phyloP scores from a whole-genome alignment of 2,113 vertebrate genomes.

The Rhagologus leucostigma region DNA sequence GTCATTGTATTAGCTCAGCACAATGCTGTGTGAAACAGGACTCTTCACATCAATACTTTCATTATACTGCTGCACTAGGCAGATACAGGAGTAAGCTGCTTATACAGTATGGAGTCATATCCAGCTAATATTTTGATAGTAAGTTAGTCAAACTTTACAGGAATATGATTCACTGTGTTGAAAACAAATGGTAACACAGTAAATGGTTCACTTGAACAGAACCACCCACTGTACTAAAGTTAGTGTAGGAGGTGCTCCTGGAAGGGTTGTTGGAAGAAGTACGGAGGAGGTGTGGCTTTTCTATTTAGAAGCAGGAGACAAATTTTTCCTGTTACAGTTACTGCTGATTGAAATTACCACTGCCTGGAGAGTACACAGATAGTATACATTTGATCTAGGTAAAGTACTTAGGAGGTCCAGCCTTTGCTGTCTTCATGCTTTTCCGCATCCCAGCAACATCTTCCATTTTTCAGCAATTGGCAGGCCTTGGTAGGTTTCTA shows the following conservation, averaged over 20 bases:
- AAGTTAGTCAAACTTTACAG: constrained; percentile 20
- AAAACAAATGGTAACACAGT: not conserved
- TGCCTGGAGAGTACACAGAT: not conserved
- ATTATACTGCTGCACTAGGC: not conserved
- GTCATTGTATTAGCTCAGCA: not conserved
- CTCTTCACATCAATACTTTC: not conserved
- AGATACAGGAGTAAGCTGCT: not conserved
- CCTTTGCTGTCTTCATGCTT: not conserved
- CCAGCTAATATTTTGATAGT: constrained; percentile 43
- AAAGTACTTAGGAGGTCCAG: not conserved
- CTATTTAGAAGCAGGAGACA: not conserved
- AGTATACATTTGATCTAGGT: not conserved
- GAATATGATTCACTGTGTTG: not conserved
- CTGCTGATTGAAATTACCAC: not conserved
- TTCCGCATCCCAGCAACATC: not conserved
- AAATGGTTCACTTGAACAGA: not conserved
- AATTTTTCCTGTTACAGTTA: not conserved
- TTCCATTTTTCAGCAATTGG: not conserved
- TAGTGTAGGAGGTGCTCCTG: not conserved
- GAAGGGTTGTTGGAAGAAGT: not conserved
- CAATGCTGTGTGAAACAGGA: not conserved
- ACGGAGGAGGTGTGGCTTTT: not conserved
- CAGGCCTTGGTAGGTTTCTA: not conserved
- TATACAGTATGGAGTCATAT: not conserved
- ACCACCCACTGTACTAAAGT: not conserved